phyloP scores from a whole-genome alignment of 1,140 invertebrate genomes.

The Aphis gossypii region DNA sequence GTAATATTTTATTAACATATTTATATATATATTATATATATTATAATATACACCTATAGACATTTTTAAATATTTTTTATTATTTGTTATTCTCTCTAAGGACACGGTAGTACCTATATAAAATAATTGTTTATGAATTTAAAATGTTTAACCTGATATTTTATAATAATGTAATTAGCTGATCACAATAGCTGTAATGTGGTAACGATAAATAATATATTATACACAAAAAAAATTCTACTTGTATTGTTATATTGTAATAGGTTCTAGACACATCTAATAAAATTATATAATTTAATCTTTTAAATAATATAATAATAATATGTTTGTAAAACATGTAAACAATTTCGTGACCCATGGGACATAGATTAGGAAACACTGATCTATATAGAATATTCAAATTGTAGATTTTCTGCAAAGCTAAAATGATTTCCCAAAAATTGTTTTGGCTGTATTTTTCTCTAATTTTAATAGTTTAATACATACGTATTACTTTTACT shows the following conservation, averaged over 20 bases:
- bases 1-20: background rate
- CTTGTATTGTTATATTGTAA: background rate
- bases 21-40: too few species aligned
- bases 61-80: background rate
- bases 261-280: too few species aligned
- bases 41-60: background rate
- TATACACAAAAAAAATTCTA: background rate
- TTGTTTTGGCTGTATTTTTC: background rate
- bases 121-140: too few species aligned
- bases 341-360: background rate
- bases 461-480: background rate
- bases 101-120: background rate
- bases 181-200: background rate
- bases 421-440: background rate
- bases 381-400: background rate
- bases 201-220: background rate
- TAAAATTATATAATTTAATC: background rate
- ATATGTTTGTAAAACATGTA: background rate
- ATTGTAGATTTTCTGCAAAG: background rate
- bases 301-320: background rate
- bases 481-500: background rate
- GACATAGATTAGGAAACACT: background rate
- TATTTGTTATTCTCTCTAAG: background rate
- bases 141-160: too few species aligned
- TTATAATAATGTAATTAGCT: too few species aligned